These are phyloP conservation scores for Protaetia brevitarsis DNA, from an alignment of 1,140 invertebrate species.

Conservation along the genomic window DNA sequence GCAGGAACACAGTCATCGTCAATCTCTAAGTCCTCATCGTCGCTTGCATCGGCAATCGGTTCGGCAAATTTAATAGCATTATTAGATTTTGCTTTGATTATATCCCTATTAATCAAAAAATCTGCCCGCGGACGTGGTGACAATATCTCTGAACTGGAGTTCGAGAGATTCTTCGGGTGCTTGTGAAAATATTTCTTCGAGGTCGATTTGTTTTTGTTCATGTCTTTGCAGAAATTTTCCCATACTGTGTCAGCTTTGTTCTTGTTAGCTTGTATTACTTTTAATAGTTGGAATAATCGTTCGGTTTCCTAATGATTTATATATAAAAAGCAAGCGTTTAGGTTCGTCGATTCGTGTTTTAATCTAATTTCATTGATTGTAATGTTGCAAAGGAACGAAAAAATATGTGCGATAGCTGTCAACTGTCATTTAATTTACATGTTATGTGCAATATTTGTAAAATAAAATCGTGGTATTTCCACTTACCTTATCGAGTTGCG, in stretches of 20 bases:
- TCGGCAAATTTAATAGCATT: conserved; percentile 1
- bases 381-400: too few species aligned
- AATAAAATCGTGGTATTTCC: too few species aligned
- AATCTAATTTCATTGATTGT: too few species aligned
- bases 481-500: background rate
- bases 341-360: background rate
- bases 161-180: background rate
- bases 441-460: too few species aligned
- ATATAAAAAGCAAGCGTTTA: background rate
- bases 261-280: background rate
- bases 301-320: conserved; percentile 1
- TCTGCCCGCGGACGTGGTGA: background rate
- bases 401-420: too few species aligned
- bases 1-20: background rate
- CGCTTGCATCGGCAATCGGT: background rate
- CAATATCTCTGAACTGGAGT: conserved; percentile 9
- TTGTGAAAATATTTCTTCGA: background rate
- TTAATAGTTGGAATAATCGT: background rate
- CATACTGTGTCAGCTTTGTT: conserved; percentile 4
- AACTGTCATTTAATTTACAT: too few species aligned
- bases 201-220: background rate
- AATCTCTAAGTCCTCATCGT: background rate
- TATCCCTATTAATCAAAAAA: background rate
- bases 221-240: conserved; percentile 6
- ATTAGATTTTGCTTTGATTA: background rate